These are phyloP conservation scores for Nemoura dubitans DNA, from an alignment of 2,888 invertebrate genomes.

Conservation along the genomic window DNA sequence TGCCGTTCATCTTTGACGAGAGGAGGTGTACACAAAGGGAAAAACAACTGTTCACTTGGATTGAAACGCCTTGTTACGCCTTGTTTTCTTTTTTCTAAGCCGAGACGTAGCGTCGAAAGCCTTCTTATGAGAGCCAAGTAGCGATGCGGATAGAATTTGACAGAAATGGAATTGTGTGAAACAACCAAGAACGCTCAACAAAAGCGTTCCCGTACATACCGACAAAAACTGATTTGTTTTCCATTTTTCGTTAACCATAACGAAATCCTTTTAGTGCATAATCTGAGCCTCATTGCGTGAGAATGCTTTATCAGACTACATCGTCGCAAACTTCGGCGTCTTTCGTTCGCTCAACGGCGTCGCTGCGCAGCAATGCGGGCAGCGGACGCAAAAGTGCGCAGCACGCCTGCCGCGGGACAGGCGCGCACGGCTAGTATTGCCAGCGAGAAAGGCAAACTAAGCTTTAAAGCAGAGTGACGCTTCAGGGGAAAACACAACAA, in stretches of 20 bases:
- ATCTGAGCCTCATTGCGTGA: no score
- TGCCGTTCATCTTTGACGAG: background rate
- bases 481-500: background rate
- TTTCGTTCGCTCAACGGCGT: background rate
- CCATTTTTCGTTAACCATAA: background rate
- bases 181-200: background rate
- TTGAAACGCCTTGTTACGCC: background rate
- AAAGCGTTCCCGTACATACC: background rate
- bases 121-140: background rate
- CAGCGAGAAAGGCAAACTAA: background rate
- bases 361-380: background rate
- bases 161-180: slow-evolving; percentile 7
- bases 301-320: background rate
- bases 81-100: background rate
- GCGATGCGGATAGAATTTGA: slow-evolving; percentile 4
- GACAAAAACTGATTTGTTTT: background rate
- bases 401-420: no score
- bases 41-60: background rate
- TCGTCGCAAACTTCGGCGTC: background rate
- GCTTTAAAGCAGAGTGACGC: background rate
- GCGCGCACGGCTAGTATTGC: background rate
- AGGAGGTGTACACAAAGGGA: background rate
- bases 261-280: no score
- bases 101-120: background rate
- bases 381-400: no score